Evolutionary conservation across 1,140 invertebrate genomes (phyloP).

Genomic region (Apis florea): DNA sequence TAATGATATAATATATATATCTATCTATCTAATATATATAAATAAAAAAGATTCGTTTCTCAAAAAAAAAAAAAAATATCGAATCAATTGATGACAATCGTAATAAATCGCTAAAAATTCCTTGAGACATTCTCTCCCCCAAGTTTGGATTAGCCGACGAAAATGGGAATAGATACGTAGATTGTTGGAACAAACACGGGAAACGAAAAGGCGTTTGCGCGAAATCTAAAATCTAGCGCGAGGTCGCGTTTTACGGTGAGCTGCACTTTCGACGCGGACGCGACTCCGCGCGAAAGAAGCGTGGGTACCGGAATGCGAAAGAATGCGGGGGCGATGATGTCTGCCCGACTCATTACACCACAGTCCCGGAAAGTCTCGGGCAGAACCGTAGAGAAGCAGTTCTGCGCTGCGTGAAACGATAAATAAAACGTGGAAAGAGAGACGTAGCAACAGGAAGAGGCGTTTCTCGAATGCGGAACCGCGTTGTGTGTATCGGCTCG

Average conservation of each 20-base stretch:
- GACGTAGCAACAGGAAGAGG: constrained; percentile 62
- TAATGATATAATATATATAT: neutral
- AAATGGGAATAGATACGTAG: too few species aligned
- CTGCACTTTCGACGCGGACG: constrained; percentile 41
- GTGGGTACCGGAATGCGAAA: constrained; percentile 63
- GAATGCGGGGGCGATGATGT: constrained; percentile 53
- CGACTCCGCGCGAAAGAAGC: constrained; percentile 33
- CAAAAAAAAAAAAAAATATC: too few species aligned
- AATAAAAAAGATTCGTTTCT: too few species aligned
- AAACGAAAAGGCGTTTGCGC: neutral
- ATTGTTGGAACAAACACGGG: too few species aligned
- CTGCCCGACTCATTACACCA: constrained; percentile 55
- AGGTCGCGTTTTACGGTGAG: constrained; percentile 15
- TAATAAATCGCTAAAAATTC: too few species aligned
- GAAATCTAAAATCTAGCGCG: neutral
- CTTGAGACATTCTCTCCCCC: too few species aligned
- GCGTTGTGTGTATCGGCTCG: constrained; percentile 41
- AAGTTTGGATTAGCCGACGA: too few species aligned
- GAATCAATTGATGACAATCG: too few species aligned
- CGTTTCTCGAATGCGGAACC: constrained; percentile 58
- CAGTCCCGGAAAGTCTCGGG: constrained; percentile 43
- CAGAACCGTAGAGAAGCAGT: constrained; percentile 55
- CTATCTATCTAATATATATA: too few species aligned
- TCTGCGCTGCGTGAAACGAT: constrained; percentile 65
- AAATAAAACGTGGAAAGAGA: constrained; percentile 68